Evolutionary conservation across 2,888 invertebrate species (phyloP).

Genomic region (Aelia acuminata): DNA sequence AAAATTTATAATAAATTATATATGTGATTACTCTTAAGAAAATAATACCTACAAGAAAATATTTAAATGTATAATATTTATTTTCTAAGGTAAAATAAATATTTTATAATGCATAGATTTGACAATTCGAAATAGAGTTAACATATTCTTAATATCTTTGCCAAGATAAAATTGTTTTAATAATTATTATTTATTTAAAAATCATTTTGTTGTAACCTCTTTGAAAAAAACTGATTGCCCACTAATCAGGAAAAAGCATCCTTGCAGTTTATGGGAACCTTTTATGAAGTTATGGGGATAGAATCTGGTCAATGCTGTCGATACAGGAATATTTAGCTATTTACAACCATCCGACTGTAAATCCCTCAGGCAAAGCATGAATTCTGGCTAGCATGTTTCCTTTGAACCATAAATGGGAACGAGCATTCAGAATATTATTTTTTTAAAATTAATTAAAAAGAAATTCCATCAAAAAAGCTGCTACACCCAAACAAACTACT

Average conservation of each 20-base stretch:
- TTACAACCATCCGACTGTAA: neutral
- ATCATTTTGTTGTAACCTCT: neutral
- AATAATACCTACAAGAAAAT: no score
- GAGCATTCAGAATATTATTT: neutral
- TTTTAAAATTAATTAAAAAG: neutral
- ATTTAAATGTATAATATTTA: no score
- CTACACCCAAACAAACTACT: no score
- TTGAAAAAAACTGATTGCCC: neutral
- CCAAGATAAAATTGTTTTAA: no score
- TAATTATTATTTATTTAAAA: neutral
- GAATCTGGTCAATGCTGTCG: neutral
- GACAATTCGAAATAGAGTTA: no score
- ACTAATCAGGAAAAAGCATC: neutral
- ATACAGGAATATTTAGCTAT: slow-evolving; percentile 14
- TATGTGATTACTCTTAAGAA: no score
- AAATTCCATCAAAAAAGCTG: neutral
- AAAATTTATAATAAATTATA: no score
- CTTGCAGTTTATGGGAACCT: neutral
- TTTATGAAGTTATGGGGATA: neutral
- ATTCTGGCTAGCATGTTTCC: neutral
- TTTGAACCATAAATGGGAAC: neutral
- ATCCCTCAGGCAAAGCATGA: neutral
- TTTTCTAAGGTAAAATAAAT: no score
- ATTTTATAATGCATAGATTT: no score
- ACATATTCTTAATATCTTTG: no score